Evolutionary conservation across 2,113 vertebrate species (phyloP).

Genomic region (Morone chrysops): DNA sequence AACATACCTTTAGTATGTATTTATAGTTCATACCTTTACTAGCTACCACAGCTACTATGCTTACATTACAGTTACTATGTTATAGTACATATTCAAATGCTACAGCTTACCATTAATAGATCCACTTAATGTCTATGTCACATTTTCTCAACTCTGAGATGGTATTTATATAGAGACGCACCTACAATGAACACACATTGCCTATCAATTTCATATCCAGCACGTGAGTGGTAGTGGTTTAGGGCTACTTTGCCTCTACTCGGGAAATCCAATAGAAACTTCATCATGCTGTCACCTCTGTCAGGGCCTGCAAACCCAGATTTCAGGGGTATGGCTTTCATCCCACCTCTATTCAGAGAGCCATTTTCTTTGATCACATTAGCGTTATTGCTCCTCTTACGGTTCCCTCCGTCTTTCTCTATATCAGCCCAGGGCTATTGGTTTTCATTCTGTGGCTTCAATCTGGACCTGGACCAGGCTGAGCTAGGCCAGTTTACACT

Average conservation of each 20-base stretch:
- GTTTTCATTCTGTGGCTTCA: conserved; percentile 77
- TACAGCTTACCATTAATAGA: conserved; percentile 7
- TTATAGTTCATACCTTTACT: background rate
- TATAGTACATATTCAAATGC: background rate
- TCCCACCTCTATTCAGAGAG: conserved; percentile 82
- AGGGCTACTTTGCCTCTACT: conserved; percentile 68
- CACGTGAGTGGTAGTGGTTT: conserved; percentile 65
- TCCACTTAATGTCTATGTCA: background rate
- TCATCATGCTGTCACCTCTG: conserved; percentile 83
- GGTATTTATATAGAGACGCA: conserved; percentile 13
- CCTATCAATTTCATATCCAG: conserved; percentile 73
- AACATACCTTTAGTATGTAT: background rate
- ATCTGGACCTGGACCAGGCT: conserved; percentile 70
- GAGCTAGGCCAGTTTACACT: conserved; percentile 49
- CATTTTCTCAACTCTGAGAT: background rate
- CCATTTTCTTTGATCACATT: conserved; percentile 85
- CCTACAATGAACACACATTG: conserved; percentile 54
- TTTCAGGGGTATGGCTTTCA: conserved; percentile 80
- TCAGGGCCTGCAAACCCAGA: conserved; percentile 77
- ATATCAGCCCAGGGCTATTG: conserved; percentile 81
- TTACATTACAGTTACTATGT: background rate
- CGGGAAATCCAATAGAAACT: conserved; percentile 80
- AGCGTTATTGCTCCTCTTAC: conserved; percentile 85
- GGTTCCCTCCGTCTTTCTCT: conserved; percentile 78
- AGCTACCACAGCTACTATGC: background rate